Evolutionary conservation across 2,113 vertebrate species (phyloP).

Genomic region (Scopus umbretta): DNA sequence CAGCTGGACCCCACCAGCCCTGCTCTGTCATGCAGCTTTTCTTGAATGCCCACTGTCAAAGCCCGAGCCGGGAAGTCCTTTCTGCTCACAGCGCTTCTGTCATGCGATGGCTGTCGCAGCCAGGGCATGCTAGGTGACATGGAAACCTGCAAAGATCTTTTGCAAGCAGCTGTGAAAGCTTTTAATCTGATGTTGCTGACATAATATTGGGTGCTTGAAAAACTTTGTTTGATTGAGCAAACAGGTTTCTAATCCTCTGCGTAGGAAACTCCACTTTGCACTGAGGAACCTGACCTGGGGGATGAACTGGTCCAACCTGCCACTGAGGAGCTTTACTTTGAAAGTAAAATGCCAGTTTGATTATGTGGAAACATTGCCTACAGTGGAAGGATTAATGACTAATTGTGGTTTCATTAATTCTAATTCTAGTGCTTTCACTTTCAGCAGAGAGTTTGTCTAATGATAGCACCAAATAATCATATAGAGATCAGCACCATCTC

Average conservation of each 20-base stretch:
- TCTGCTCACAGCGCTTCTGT: fast-evolving
- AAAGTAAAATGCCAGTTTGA: not conserved
- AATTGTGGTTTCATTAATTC: not conserved
- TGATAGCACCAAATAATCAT: not conserved
- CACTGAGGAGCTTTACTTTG: not conserved
- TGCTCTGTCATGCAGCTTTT: not conserved
- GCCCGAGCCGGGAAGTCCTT: not conserved
- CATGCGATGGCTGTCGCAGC: fast-evolving
- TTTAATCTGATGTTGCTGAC: not conserved
- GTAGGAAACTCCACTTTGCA: not conserved
- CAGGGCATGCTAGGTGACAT: fast-evolving
- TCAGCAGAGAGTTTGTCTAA: not conserved
- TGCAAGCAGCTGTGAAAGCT: not conserved
- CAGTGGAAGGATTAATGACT: not conserved
- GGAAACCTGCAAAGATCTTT: not conserved
- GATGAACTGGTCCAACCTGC: not conserved
- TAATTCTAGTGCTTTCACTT: not conserved
- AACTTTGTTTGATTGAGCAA: not conserved
- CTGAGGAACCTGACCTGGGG: not conserved
- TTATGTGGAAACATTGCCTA: not conserved
- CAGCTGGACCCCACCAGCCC: not conserved
- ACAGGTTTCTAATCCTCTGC: not conserved
- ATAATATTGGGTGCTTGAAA: not conserved
- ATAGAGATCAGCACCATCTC: not conserved
- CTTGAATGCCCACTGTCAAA: fast-evolving